These are phyloP conservation scores for Phacellophora camtschatica DNA, from an alignment of 30 jellyfish, hydroid and myxozoan species.

Conservation along the genomic window DNA sequence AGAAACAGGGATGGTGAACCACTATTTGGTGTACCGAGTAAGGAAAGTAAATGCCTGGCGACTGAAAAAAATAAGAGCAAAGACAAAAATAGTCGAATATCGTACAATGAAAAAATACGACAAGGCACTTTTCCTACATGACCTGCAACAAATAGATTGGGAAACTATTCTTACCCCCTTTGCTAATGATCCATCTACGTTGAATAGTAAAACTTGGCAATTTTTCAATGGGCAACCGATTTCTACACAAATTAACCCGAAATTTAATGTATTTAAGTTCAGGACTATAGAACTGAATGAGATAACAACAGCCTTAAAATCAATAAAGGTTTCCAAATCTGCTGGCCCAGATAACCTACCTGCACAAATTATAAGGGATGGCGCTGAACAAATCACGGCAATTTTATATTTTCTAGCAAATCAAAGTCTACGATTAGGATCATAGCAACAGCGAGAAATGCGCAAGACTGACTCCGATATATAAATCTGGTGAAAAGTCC, in stretches of 20 bases:
- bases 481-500: slow-evolving; percentile 36
- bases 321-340: slow-evolving; percentile 52
- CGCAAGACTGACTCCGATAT: slow-evolving; percentile 36
- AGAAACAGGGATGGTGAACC: not conserved
- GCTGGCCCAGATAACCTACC: slow-evolving; percentile 60
- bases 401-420: slow-evolving; percentile 25
- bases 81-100: not conserved
- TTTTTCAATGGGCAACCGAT: slow-evolving; percentile 19
- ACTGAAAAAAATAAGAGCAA: not conserved
- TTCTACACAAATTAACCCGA: slow-evolving; percentile 27
- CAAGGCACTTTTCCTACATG: not conserved
- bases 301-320: slow-evolving; percentile 25
- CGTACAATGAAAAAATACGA: not conserved
- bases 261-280: slow-evolving; percentile 11
- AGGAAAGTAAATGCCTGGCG: not conserved
- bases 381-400: slow-evolving; percentile 46
- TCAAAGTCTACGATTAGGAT: slow-evolving; percentile 59
- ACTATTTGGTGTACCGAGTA: not conserved
- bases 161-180: slow-evolving; percentile 34
- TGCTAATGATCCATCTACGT: not conserved
- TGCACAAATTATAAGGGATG: slow-evolving; percentile 15
- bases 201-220: slow-evolving; percentile 28
- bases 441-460: slow-evolving; percentile 52
- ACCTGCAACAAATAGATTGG: slow-evolving; percentile 38
- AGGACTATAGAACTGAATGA: slow-evolving; percentile 41